Evolutionary conservation across 92 coral and sea anemone species (phyloP).

Genomic region (Epizoanthus stellaris): DNA sequence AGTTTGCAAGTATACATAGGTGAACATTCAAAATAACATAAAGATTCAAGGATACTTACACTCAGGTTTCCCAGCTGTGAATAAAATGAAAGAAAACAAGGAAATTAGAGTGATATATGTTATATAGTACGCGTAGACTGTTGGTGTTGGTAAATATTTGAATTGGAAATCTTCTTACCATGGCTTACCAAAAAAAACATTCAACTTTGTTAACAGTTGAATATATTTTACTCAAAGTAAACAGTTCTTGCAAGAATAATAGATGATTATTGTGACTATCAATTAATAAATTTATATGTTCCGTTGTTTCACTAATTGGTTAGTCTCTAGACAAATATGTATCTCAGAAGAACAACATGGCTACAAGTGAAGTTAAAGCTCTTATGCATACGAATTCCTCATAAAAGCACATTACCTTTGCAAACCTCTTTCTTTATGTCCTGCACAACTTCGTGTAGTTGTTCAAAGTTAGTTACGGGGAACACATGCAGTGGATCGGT

Average conservation of each 20-base stretch:
- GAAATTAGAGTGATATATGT: background rate
- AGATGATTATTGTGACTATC: too few species aligned
- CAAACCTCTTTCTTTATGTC: conserved; percentile 27
- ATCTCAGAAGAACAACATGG: background rate
- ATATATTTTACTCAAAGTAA: too few species aligned
- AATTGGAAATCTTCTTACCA: too few species aligned
- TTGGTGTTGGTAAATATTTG: too few species aligned
- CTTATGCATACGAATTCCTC: background rate
- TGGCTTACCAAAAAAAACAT: too few species aligned
- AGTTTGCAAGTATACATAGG: background rate
- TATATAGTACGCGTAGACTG: too few species aligned
- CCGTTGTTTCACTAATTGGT: too few species aligned
- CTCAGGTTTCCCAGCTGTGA: conserved; percentile 1
- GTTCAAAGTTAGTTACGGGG: background rate
- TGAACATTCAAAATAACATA: background rate
- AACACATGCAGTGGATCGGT: conserved; percentile 36
- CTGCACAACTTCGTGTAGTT: conserved; percentile 1
- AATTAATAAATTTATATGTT: too few species aligned
- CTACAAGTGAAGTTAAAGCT: background rate
- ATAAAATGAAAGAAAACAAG: background rate
- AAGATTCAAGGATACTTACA: background rate
- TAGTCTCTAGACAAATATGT: too few species aligned
- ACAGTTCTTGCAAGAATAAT: too few species aligned
- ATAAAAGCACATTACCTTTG: background rate
- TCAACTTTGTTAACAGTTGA: too few species aligned